Evolutionary conservation across 1,140 invertebrate species (phyloP), one percentile per base, ranked within the genome.

Genomic region (Streblospio benedicti): DNA sequence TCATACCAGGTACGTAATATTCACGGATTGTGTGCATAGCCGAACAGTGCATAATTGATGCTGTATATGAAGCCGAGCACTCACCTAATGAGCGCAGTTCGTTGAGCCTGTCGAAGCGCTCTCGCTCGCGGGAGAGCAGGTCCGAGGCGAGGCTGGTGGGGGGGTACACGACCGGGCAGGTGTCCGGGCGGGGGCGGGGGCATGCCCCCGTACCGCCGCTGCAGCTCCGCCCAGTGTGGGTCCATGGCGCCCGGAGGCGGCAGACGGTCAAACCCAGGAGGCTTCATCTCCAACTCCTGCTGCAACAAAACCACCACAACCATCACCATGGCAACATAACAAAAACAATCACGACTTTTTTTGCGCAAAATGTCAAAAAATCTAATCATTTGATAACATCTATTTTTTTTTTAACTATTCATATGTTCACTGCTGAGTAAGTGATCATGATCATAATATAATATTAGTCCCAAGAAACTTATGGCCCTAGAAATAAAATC

Each of bases 191-290:
- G 57, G 30, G 62, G 54, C 6, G 65, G 60, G n/a, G 61, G 25
- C n/a, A 44, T 18, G 35, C 38, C 38, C 28, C 67, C 67, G 68
- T 79, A 83, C 70, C 90, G 83, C 65, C 91, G 80, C 70, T 92
- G 90, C 68, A 92, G 83, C 70, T 95, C 93, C 52, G 94, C 73
- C 90, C 90, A 94, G 72, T 93, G 90, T 0, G 89, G 88, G 76
- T 95, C 91, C 50, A 93, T 81, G 1, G 83, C 54, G 65, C 72
- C 56, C 9, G 68, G 69, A 12, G 71, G 57, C 23, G 43, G 14
- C 47, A 30, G 25, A 33, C 27, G 16, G 1, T 18, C 23, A 20
- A 28, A 65, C 73, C 72, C 75, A 62, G 73, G 71, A 33, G 70
- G 70, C 60, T 75, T 77, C 66, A 77, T 69, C 60, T 77, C 75